Conservation (phyloP, 1,140 invertebrate genomes). For the Acromyrmex charruanus region DNA sequence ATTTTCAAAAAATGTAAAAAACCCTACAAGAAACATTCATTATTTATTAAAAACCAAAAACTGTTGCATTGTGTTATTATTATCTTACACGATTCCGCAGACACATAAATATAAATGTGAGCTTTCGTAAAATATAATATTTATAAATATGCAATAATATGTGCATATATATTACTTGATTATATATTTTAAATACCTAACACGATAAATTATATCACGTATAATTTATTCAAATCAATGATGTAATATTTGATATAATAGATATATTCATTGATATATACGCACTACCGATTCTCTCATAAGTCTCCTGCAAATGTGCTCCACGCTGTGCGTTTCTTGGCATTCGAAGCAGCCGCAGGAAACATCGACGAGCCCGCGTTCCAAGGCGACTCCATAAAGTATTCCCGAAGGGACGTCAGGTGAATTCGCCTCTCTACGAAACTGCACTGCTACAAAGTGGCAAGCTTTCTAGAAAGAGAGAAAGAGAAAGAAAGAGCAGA, state of each 20-base stretch:
- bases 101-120: not conserved
- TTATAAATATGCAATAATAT: not conserved
- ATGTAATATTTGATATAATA: not conserved
- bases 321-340: constrained; percentile 6
- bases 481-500: constrained; percentile 2
- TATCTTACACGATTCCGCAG: no score
- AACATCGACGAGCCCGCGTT: constrained; percentile 26
- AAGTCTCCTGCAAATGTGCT: not conserved
- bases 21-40: no score
- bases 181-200: not conserved
- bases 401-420: constrained; percentile 52
- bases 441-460: constrained; percentile 34
- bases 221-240: not conserved
- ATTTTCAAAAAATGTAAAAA: no score
- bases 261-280: not conserved
- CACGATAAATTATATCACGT: not conserved
- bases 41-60: no score
- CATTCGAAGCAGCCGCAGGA: constrained; percentile 34
- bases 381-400: constrained; percentile 52
- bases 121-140: not conserved
- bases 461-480: constrained; percentile 28
- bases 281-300: not conserved
- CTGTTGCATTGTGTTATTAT: no score
- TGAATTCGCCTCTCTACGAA: constrained; percentile 50
- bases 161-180: not conserved